Conservation (phyloP, 2,888 invertebrate species). For the Ochropleura plecta region DNA sequence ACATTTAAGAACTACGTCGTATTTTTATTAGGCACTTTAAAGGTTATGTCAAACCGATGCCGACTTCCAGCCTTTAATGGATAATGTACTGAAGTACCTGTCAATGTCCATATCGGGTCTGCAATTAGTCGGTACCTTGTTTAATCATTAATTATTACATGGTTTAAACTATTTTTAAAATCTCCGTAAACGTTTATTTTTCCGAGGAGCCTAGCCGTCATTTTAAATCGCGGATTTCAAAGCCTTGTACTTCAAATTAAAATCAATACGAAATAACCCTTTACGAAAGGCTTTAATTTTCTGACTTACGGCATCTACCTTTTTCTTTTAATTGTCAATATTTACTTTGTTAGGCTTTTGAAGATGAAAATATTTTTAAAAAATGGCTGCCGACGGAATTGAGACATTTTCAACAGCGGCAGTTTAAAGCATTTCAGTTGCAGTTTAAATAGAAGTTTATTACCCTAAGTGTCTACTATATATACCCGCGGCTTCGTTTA, state of each 20-base stretch:
- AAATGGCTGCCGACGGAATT: neutral
- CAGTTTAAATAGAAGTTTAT: neutral
- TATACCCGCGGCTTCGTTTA: neutral
- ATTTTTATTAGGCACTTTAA: neutral
- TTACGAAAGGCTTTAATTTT: slow-evolving; percentile 2
- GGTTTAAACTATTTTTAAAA: too few species aligned
- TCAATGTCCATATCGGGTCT: neutral
- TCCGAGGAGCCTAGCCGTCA: neutral
- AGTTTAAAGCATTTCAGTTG: neutral
- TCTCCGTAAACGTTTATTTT: too few species aligned
- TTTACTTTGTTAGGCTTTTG: slow-evolving; percentile 1
- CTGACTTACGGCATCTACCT: slow-evolving; percentile 3
- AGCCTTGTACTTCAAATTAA: neutral
- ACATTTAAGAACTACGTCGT: neutral
- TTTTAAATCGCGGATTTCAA: neutral
- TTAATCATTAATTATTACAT: neutral
- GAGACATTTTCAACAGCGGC: neutral
- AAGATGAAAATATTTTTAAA: neutral
- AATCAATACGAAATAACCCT: neutral
- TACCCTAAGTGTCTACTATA: neutral
- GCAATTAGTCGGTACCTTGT: neutral
- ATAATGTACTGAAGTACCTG: neutral
- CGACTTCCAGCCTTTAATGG: neutral
- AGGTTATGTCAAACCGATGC: neutral
- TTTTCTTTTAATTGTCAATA: slow-evolving; percentile 1